phyloP scores from a whole-genome alignment of 2,113 vertebrate genomes.

The Onychostruthus taczanowskii region DNA sequence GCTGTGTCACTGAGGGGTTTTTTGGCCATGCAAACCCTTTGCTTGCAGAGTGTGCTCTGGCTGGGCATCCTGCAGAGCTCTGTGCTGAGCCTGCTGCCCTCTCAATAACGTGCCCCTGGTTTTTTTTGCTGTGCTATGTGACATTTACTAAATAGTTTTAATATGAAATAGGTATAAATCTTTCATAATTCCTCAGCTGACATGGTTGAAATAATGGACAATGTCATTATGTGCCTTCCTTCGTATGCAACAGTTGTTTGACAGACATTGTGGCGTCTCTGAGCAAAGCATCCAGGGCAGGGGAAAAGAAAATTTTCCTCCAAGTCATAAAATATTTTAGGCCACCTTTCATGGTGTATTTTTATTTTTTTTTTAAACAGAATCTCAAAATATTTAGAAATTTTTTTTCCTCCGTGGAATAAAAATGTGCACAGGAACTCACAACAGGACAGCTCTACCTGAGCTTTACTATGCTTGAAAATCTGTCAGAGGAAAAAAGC shows the following conservation, averaged over 20 bases:
- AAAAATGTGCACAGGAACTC: background rate
- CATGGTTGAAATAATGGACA: background rate
- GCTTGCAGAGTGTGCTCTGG: background rate
- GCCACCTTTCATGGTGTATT: background rate
- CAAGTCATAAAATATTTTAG: background rate
- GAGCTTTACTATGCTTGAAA: background rate
- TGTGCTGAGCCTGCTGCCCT: background rate
- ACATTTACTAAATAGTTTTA: conserved; percentile 16
- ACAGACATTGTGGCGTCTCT: background rate
- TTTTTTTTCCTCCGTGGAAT: background rate
- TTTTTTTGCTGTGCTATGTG: background rate
- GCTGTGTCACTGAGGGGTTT: background rate
- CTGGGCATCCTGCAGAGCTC: background rate
- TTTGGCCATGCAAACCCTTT: background rate
- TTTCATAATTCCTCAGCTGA: background rate
- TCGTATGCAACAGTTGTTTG: background rate
- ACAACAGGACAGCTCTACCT: background rate
- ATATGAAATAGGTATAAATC: background rate
- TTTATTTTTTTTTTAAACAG: background rate
- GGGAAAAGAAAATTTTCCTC: background rate
- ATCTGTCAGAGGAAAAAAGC: background rate
- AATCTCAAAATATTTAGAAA: background rate
- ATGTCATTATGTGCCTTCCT: background rate
- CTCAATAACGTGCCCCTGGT: rapidly evolving
- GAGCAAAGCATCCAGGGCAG: background rate